phyloP scores from a whole-genome alignment of 35 echinoderm and acorn worm species.

The Heliocidaris tuberculata region DNA sequence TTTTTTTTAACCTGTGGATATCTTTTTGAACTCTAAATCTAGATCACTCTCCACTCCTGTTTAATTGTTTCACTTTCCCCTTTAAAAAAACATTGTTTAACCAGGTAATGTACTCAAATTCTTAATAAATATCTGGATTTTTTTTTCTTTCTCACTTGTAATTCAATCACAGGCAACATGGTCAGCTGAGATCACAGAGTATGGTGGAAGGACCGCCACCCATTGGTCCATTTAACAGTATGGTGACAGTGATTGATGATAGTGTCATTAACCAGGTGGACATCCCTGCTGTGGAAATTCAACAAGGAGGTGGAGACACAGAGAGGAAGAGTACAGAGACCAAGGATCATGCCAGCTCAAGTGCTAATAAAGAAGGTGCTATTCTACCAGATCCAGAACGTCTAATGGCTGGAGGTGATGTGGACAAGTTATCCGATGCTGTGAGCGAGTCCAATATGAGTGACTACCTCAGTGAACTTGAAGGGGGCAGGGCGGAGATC shows the following conservation, averaged over 20 bases:
- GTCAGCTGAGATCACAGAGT: slow-evolving; percentile 23
- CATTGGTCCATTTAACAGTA: slow-evolving; percentile 4
- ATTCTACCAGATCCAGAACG: not conserved
- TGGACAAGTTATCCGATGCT: not conserved
- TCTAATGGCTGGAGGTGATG: not conserved
- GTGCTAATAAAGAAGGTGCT: not conserved
- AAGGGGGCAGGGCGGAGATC: slow-evolving; percentile 66
- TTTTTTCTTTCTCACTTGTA: not conserved
- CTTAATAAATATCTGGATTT: not conserved
- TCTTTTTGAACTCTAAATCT: no score
- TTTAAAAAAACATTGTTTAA: not conserved
- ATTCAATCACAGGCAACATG: not conserved
- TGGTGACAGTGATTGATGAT: slow-evolving; percentile 1
- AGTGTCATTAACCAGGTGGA: slow-evolving; percentile 24
- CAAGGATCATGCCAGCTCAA: not conserved
- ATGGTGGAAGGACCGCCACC: not conserved
- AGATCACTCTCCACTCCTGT: no score
- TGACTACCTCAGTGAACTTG: slow-evolving; percentile 66
- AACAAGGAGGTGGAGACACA: not conserved
- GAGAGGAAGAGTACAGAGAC: not conserved
- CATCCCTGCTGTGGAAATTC: slow-evolving; percentile 4
- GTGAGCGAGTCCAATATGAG: slow-evolving; percentile 63
- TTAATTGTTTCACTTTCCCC: not conserved
- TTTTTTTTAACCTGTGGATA: no score
- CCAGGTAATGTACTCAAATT: not conserved